Evolutionary conservation across 2,113 vertebrate species (phyloP).

Genomic region (Triplophysa tibetana): DNA sequence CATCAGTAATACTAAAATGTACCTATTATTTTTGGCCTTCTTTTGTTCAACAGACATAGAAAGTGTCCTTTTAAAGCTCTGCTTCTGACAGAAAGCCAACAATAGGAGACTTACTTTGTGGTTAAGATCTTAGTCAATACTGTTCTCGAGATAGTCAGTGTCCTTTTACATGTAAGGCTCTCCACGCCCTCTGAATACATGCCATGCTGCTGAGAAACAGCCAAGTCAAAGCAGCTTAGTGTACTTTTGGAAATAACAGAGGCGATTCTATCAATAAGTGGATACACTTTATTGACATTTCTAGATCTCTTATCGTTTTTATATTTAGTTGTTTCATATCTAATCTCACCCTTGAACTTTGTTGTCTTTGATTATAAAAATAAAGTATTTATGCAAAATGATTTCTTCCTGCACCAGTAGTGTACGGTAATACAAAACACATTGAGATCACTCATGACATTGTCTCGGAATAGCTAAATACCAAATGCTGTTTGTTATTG

Average conservation of each 20-base stretch:
- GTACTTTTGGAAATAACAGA: neutral
- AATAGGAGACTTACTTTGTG: conserved; percentile 34
- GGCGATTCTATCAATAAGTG: neutral
- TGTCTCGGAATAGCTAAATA: neutral
- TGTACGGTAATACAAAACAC: neutral
- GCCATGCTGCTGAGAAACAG: neutral
- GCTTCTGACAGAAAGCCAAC: conserved; percentile 42
- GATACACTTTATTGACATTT: neutral
- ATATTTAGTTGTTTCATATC: neutral
- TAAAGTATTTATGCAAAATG: neutral
- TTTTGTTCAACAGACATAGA: conserved; percentile 31
- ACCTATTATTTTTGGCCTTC: conserved; percentile 40
- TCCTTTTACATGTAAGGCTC: conserved; percentile 57
- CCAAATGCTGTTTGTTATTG: neutral
- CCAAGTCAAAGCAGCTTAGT: neutral
- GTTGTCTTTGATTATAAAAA: neutral
- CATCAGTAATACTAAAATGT: conserved; percentile 33
- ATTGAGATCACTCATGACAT: neutral
- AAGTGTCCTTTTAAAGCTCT: conserved; percentile 39
- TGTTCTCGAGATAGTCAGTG: conserved; percentile 54
- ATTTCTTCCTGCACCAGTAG: neutral
- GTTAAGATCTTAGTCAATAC: conserved; percentile 35
- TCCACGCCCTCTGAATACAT: conserved; percentile 18
- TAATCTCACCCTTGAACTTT: neutral
- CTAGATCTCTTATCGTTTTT: neutral